A percentile compares a stretch with the other conserved stretches of the same genome.
Conservation (phyloP, 30 jellyfish, hydroid and myxozoan species). For the Chrysaora quinquecirrha region DNA sequence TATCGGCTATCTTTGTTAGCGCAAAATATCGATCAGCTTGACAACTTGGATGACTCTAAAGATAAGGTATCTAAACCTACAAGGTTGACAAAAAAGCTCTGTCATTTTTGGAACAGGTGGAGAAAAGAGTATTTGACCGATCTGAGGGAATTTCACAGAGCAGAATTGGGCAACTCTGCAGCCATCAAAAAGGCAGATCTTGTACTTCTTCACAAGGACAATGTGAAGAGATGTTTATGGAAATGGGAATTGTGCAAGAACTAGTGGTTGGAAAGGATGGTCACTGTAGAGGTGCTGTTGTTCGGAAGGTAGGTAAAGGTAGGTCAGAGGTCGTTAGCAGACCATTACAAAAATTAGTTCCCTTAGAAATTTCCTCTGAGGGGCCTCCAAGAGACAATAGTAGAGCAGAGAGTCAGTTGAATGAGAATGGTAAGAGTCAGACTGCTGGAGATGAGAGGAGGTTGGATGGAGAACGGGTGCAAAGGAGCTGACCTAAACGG, state of each 20-base stretch:
- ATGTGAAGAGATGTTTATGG: slow-evolving; percentile 19
- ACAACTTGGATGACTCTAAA: too few relatives aligned
- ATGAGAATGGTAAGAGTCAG: too few relatives aligned
- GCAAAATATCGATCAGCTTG: too few relatives aligned
- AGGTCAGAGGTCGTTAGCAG: too few relatives aligned
- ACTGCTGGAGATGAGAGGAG: too few relatives aligned
- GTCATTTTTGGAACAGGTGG: too few relatives aligned
- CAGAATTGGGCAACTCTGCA: slow-evolving; percentile 8
- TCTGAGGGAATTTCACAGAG: too few relatives aligned
- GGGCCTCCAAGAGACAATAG: background rate
- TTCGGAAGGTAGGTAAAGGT: too few relatives aligned
- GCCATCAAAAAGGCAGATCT: slow-evolving; percentile 6
- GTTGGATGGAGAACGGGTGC: too few relatives aligned
- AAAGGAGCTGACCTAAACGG: too few relatives aligned
- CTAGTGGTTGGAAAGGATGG: slow-evolving; percentile 15
- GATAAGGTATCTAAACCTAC: too few relatives aligned
- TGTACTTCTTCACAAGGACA: slow-evolving; percentile 1
- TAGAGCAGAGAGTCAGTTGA: too few relatives aligned
- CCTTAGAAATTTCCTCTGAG: slow-evolving; percentile 8
- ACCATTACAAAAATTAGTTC: slow-evolving; percentile 3
- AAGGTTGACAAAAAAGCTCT: slow-evolving; percentile 11
- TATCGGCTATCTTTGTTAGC: slow-evolving; percentile 21
- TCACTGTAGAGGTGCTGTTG: background rate
- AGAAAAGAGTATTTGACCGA: slow-evolving; percentile 52
- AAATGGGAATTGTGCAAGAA: background rate